Evolutionary conservation across 23 tunicate species (phyloP).

Genomic region (Phallusia fumigata): DNA sequence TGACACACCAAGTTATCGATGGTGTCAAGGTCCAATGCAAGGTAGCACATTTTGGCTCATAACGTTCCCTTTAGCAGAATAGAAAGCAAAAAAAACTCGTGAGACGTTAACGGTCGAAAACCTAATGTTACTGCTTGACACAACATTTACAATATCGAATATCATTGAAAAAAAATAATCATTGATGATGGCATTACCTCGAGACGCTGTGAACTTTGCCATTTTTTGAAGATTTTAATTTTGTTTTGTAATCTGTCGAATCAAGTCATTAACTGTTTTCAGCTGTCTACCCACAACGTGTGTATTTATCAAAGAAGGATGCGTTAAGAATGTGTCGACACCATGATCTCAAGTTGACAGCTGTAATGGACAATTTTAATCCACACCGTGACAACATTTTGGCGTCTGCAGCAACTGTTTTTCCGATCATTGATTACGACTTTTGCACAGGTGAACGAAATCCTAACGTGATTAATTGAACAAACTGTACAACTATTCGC

Average conservation of each 20-base stretch:
- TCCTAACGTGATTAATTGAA: too few relatives aligned
- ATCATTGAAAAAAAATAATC: too few relatives aligned
- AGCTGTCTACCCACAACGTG: background rate
- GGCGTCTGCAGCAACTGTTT: background rate
- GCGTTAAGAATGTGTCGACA: background rate
- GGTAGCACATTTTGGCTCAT: background rate
- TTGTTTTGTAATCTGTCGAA: too few relatives aligned
- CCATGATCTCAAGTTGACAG: background rate
- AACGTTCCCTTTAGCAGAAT: too few relatives aligned
- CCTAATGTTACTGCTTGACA: background rate
- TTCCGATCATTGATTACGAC: background rate
- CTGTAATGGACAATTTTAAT: background rate
- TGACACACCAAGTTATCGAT: background rate
- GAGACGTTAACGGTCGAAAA: background rate
- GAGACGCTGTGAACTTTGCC: too few relatives aligned
- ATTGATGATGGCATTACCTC: too few relatives aligned
- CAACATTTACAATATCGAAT: too few relatives aligned
- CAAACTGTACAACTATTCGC: too few relatives aligned
- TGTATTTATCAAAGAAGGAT: background rate
- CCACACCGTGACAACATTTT: background rate
- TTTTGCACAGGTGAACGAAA: background rate
- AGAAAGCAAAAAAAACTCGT: background rate
- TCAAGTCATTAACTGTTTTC: too few relatives aligned
- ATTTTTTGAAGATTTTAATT: too few relatives aligned
- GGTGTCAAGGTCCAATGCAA: constrained; percentile 7